phyloP scores from a whole-genome alignment of 2,888 invertebrate species.

The Drosophila seclusa region DNA sequence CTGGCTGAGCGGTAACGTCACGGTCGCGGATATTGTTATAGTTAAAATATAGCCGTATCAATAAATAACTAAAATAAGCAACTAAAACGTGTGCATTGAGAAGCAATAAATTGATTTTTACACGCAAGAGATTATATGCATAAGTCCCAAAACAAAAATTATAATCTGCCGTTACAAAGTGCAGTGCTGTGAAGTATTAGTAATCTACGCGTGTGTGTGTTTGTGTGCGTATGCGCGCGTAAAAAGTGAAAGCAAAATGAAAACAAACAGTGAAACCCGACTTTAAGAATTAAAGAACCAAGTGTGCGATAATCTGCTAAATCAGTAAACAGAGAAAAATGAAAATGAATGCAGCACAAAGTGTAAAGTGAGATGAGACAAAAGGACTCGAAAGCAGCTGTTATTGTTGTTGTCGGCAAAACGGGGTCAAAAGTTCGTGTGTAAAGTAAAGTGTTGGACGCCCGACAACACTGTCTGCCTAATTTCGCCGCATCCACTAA shows the following conservation, averaged over 20 bases:
- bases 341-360: constrained; percentile 27
- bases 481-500: constrained; percentile 62
- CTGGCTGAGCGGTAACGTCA: constrained; percentile 72
- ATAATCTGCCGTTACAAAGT: background rate
- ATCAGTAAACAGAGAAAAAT: constrained; percentile 47
- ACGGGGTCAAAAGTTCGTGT: constrained; percentile 84
- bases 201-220: background rate
- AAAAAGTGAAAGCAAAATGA: constrained; percentile 41
- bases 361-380: constrained; percentile 43
- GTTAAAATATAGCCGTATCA: background rate
- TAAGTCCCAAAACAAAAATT: background rate
- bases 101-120: constrained; percentile 22
- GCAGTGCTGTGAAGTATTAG: background rate
- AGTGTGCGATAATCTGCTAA: constrained; percentile 24
- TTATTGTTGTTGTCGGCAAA: constrained; percentile 59
- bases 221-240: constrained; percentile 43
- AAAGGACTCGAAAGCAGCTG: constrained; percentile 52
- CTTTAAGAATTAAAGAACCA: constrained; percentile 19
- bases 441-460: constrained; percentile 46
- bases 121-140: background rate
- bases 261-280: constrained; percentile 28
- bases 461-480: constrained; percentile 43
- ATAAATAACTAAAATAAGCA: constrained; percentile 11
- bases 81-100: constrained; percentile 28
- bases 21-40: constrained; percentile 44